Evolutionary conservation across 2,888 invertebrate genomes (phyloP).

Genomic region (Tetropium fuscum): DNA sequence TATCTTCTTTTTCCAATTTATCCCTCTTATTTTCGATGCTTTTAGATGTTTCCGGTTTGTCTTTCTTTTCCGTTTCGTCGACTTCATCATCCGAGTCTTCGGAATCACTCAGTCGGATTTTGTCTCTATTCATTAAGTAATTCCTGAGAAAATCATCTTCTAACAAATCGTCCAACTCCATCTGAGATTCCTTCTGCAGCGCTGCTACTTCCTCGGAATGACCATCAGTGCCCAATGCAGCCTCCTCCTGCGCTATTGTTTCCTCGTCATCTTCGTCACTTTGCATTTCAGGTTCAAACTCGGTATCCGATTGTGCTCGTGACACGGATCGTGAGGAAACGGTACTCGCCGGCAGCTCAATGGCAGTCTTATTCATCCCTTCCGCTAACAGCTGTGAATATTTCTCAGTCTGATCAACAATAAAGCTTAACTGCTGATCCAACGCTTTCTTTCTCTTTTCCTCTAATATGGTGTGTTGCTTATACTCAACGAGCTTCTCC

Average conservation of each 20-base stretch:
- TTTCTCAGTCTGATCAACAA: constrained; percentile 98
- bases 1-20: constrained; percentile 75
- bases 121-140: constrained; percentile 78
- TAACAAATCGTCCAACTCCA: constrained; percentile 89
- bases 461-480: constrained; percentile 91
- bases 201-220: constrained; percentile 83
- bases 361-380: constrained; percentile 77
- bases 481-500: constrained; percentile 96
- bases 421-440: constrained; percentile 96
- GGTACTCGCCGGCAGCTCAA: constrained; percentile 63
- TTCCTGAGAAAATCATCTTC: constrained; percentile 83
- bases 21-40: constrained; percentile 63
- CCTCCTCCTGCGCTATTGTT: constrained; percentile 89
- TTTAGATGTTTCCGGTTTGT: constrained; percentile 62
- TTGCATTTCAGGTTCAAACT: constrained; percentile 84
- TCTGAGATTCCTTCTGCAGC: constrained; percentile 88
- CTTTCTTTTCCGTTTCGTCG: constrained; percentile 33
- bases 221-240: constrained; percentile 68
- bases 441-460: constrained; percentile 94
- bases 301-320: constrained; percentile 72
- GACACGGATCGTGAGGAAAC: constrained; percentile 68
- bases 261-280: constrained; percentile 91
- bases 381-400: constrained; percentile 93
- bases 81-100: constrained; percentile 53
- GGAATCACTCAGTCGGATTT: constrained; percentile 66